Evolutionary conservation across 2,888 invertebrate species (phyloP), one percentile per base, ranked within the genome.

Genomic region (Camptogramma bilineatum): DNA sequence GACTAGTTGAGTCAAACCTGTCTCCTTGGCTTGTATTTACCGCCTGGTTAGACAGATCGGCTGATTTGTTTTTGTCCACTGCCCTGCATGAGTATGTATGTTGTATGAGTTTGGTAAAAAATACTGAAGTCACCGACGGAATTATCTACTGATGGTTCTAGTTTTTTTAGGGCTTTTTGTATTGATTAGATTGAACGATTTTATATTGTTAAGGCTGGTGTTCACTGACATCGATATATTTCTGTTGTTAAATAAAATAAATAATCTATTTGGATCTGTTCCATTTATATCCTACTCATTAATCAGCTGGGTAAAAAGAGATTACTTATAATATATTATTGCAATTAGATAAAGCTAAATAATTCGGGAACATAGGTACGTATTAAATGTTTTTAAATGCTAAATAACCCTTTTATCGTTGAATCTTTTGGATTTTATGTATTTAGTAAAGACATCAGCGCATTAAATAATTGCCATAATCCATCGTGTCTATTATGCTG

Each of bases 51-150:
- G 75, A 80, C 76, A 62, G 58, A 60, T 46, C 65, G 77, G 69
- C 75, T 68, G 69, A 75, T 76, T 72, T 74, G 70, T 76, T 74
- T 78, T 74, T 67, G 57, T 64, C 52, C 46, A 59, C 42, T 21
- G 52, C 44, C 55, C 39, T 18, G 7, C 46, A 34, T 44, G 28
- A 4, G 7, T 28, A 28, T 4, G 18, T 52, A 54, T 19, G 46
- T 13, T 31, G 28, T 44, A 39, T 46, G 34, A 51, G 48, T 16
- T 48, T 46, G 3, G 1, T 52, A 21, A 66, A 58, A 66, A 66
- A 58, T 55, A 58, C 52, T 62, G 65, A 57, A 57, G 61, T 65
- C 61, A 65, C 48, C 53, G 64, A 60, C 56, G 51, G 19, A 48
- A 56, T 47, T 52, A 50, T 42, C 24, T 24, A 24, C 7, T 42